Evolutionary conservation across 1,140 invertebrate species (phyloP).

Genomic region (Dufourea novaeangliae): DNA sequence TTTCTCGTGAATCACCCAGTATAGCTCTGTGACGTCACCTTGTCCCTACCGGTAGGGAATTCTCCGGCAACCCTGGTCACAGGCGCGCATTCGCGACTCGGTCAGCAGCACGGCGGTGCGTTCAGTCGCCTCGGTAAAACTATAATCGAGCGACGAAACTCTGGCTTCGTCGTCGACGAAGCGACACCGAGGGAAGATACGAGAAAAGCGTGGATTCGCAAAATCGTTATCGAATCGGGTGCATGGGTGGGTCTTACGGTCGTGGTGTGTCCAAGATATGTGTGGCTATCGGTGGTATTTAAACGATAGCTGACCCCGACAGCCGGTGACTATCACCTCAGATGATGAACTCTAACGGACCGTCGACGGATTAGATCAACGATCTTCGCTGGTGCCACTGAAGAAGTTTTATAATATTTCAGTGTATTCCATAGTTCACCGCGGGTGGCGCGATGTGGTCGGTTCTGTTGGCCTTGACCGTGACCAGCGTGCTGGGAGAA

Average conservation of each 20-base stretch:
- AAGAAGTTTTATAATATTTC: neutral
- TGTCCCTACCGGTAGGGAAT: no score
- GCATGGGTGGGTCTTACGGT: neutral
- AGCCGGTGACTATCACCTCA: neutral
- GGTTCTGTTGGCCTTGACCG: slow-evolving; percentile 32
- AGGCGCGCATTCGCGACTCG: slow-evolving; percentile 12
- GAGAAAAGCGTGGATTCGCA: neutral
- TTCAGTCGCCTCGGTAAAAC: slow-evolving; percentile 15
- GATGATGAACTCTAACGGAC: neutral
- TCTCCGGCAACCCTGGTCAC: no score
- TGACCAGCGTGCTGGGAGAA: slow-evolving; percentile 20
- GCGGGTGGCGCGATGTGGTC: slow-evolving; percentile 57
- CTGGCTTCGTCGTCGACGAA: neutral
- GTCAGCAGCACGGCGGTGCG: neutral
- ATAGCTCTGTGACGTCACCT: no score
- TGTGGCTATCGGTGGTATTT: neutral
- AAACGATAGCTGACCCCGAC: neutral
- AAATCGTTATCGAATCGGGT: neutral
- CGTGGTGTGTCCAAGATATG: neutral
- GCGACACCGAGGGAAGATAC: neutral
- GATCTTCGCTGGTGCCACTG: no score
- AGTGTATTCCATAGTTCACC: no score
- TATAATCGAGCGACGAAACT: neutral
- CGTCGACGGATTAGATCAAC: neutral
- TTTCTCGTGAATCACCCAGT: no score